Evolutionary conservation across 2,888 invertebrate genomes (phyloP).

Genomic region (Drosophila rellima): DNA sequence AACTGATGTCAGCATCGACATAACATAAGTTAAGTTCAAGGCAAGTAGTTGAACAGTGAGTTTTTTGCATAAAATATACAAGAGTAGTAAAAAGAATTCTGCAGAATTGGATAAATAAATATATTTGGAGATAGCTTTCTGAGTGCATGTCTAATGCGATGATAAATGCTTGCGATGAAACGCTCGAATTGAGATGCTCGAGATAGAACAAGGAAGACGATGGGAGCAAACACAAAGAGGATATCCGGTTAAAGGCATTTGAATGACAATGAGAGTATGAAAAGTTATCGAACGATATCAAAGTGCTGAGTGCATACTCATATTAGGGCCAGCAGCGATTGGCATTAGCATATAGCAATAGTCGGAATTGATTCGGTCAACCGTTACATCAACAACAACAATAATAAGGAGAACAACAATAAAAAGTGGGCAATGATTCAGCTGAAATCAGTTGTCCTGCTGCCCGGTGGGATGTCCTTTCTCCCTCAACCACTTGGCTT

Average conservation of each 20-base stretch:
- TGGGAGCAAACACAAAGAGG: conserved; percentile 52
- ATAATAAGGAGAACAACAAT: conserved; percentile 40
- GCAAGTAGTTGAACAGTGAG: not conserved
- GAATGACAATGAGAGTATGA: conserved; percentile 72
- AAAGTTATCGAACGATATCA: conserved; percentile 56
- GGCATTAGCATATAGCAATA: conserved; percentile 56
- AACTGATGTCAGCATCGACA: not conserved
- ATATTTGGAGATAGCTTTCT: conserved; percentile 22
- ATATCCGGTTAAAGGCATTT: conserved; percentile 73
- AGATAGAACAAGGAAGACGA: conserved; percentile 2
- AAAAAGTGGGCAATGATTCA: conserved; percentile 60
- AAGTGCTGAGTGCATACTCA: conserved; percentile 52
- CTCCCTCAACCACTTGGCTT: conserved; percentile 37
- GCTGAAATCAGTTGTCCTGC: conserved; percentile 46
- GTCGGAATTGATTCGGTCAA: conserved; percentile 75
- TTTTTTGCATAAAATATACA: conserved; percentile 66
- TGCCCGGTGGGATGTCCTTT: conserved; percentile 63
- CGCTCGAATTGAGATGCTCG: conserved; percentile 60
- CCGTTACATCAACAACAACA: conserved; percentile 61
- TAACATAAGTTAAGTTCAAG: not conserved
- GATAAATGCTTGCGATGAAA: conserved; percentile 77
- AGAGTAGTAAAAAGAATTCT: conserved; percentile 7
- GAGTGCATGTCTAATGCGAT: conserved; percentile 73
- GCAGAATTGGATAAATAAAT: conserved; percentile 18
- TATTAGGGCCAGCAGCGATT: conserved; percentile 33